Conservation (phyloP, 1,140 invertebrate species). For the Cydia strobilella region DNA sequence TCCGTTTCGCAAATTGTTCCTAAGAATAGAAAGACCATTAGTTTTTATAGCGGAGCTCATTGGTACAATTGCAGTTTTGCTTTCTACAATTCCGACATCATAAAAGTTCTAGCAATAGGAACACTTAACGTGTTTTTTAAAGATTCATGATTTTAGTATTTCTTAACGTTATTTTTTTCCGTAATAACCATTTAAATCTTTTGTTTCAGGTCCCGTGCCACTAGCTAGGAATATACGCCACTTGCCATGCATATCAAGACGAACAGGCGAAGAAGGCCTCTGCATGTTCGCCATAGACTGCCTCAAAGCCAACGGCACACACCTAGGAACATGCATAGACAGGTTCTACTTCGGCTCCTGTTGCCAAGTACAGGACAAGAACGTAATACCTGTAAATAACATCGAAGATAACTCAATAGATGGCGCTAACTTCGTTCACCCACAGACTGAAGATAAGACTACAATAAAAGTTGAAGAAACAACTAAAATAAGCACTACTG, state of each 20-base stretch:
- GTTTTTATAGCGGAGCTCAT: too few relatives aligned
- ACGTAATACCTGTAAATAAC: constrained; percentile 57
- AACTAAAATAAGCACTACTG: constrained; percentile 38
- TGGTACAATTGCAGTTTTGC: too few relatives aligned
- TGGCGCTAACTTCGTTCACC: constrained; percentile 72
- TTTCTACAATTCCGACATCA: too few relatives aligned
- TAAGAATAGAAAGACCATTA: too few relatives aligned
- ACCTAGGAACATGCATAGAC: constrained; percentile 94
- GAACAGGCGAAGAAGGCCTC: constrained; percentile 88
- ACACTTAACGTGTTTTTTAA: too few relatives aligned
- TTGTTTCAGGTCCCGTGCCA: constrained; percentile 74
- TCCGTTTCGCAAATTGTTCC: too few relatives aligned
- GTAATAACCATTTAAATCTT: constrained; percentile 34
- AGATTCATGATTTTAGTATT: too few relatives aligned
- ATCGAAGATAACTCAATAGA: constrained; percentile 68
- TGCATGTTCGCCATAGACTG: constrained; percentile 98
- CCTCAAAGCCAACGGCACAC: constrained; percentile 93
- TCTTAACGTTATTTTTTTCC: too few relatives aligned
- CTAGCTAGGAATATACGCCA: constrained; percentile 92
- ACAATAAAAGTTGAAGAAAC: constrained; percentile 52
- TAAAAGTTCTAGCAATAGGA: too few relatives aligned
- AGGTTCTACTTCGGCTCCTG: constrained; percentile 95
- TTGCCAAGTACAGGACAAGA: constrained; percentile 84
- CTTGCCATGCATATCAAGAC: constrained; percentile 90
- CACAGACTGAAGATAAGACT: constrained; percentile 63